A percentile compares a stretch with the other conserved stretches of the same genome.
These are phyloP conservation scores for Tupaia chinensis DNA, from an alignment of 2,113 vertebrate genomes.

Conservation along the genomic window DNA sequence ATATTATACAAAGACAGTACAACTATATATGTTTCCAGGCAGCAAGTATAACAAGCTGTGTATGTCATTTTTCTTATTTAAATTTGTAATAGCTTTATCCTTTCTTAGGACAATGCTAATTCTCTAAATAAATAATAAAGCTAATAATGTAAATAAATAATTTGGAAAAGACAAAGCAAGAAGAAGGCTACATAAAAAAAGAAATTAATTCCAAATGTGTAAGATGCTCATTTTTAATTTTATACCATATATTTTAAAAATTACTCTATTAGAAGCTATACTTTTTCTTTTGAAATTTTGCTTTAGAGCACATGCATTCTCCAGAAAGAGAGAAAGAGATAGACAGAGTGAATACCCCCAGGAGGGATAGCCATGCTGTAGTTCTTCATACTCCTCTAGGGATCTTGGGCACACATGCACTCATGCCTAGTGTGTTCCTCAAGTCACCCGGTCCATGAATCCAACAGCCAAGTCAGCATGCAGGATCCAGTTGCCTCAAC, in stretches of 20 bases:
- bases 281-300: background rate
- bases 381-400: too few relatives aligned
- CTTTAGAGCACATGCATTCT: too few relatives aligned
- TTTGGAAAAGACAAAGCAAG: background rate
- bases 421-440: too few relatives aligned
- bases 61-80: background rate
- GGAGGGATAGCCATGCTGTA: too few relatives aligned
- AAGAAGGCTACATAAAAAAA: background rate
- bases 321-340: too few relatives aligned
- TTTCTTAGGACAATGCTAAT: constrained; percentile 12
- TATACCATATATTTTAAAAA: background rate
- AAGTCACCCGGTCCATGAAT: too few relatives aligned
- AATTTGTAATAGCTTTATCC: background rate
- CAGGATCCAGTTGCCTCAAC: too few relatives aligned
- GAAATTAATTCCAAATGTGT: constrained; percentile 22
- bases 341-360: too few relatives aligned
- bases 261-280: background rate
- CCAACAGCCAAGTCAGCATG: too few relatives aligned
- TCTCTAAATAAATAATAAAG: background rate
- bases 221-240: background rate
- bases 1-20: background rate
- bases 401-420: too few relatives aligned
- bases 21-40: background rate
- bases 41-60: background rate
- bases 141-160: constrained; percentile 35